Evolutionary conservation across 2,113 vertebrate genomes (phyloP).

Genomic region (Corythaixoides concolor): DNA sequence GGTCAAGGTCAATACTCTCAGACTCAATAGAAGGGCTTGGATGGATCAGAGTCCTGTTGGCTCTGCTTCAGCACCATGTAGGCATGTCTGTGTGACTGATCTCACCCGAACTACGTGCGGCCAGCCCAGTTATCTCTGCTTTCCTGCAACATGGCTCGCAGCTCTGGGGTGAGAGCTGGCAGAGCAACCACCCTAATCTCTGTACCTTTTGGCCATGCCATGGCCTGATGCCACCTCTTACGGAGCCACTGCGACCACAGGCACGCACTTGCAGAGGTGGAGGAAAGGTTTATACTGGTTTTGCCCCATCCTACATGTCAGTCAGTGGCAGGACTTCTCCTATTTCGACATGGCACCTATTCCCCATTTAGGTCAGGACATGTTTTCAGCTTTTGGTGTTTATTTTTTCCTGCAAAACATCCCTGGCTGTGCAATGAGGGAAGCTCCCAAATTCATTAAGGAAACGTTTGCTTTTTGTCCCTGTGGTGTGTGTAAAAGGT

Average conservation of each 20-base stretch:
- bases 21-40: background rate
- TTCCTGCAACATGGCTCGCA: rapidly evolving
- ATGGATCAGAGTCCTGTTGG: background rate
- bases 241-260: background rate
- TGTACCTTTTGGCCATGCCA: background rate
- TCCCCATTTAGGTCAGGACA: background rate
- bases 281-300: background rate
- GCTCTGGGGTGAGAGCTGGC: background rate
- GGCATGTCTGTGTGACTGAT: background rate
- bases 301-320: background rate
- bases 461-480: background rate
- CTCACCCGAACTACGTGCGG: rapidly evolving
- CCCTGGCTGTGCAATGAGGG: background rate
- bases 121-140: background rate
- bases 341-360: background rate
- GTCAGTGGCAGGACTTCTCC: background rate
- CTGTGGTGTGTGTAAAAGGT: background rate
- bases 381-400: background rate
- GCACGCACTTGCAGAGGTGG: background rate
- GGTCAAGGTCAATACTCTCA: background rate
- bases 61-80: rapidly evolving
- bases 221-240: background rate
- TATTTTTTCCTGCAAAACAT: background rate
- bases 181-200: background rate
- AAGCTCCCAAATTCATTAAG: background rate